Percentiles rank a stretch among this genome's conserved stretches.
phyloP scores from a whole-genome alignment of 2,113 vertebrate genomes.

The Centropus bengalensis region DNA sequence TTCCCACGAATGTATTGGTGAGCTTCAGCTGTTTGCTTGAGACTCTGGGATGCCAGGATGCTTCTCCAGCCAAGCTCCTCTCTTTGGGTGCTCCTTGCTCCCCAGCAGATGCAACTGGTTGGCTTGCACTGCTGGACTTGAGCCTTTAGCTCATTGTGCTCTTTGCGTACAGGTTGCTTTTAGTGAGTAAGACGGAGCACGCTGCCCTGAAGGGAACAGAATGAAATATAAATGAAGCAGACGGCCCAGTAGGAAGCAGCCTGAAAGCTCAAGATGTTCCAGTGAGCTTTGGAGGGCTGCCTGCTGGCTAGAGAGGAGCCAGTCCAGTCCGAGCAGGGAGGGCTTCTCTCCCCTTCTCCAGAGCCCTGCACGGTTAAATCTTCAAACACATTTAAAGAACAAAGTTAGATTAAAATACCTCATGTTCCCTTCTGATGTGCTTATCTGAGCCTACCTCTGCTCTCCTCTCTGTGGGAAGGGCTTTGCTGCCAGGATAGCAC shows the following conservation, averaged over 20 bases:
- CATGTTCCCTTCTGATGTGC: background rate
- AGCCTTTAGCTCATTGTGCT: background rate
- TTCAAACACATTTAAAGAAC: background rate
- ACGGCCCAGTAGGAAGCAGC: background rate
- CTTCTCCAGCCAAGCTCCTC: background rate
- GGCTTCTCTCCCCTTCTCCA: background rate
- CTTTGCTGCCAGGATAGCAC: background rate
- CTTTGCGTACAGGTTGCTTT: background rate
- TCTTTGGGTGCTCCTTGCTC: background rate
- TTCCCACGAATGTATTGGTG: background rate
- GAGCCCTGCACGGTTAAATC: background rate
- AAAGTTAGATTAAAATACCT: background rate
- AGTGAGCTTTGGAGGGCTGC: background rate
- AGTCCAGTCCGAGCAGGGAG: fast-evolving
- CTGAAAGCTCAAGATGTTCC: background rate
- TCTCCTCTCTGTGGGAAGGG: background rate
- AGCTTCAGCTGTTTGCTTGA: background rate
- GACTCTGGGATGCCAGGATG: background rate
- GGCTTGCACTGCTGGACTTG: background rate
- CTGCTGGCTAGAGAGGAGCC: background rate
- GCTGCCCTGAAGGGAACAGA: background rate
- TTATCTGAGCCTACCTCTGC: background rate
- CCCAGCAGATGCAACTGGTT: background rate
- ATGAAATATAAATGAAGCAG: background rate
- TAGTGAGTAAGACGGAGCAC: background rate